phyloP scores from a whole-genome alignment of 2,797 vertebrate genomes.

The Dryobates pubescens region DNA sequence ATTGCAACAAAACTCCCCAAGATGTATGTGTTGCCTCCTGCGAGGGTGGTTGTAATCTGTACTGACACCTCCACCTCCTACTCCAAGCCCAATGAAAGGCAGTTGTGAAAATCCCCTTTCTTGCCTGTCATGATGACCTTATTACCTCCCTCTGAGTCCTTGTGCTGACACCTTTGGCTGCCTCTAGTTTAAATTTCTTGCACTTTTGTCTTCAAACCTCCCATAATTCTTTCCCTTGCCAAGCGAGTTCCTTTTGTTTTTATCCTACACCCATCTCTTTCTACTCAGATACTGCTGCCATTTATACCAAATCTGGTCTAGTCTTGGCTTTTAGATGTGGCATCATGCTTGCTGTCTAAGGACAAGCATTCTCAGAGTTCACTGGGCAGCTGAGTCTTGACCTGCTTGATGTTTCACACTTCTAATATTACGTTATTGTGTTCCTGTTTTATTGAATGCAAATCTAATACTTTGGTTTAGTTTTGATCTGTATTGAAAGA shows the following conservation, averaged over 20 bases:
- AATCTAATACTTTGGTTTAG: neutral
- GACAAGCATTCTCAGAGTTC: neutral
- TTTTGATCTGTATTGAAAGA: neutral
- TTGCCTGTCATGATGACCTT: slow-evolving; percentile 36
- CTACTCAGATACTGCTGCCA: neutral
- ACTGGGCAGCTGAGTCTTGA: neutral
- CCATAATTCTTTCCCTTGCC: slow-evolving; percentile 15
- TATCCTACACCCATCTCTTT: neutral
- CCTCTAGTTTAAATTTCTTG: slow-evolving; percentile 19
- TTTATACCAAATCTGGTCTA: neutral
- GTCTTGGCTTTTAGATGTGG: neutral
- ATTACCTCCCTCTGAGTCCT: slow-evolving; percentile 8
- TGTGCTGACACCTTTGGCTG: slow-evolving; percentile 17
- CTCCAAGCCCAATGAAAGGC: neutral
- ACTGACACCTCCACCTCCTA: slow-evolving; percentile 21
- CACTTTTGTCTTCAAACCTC: slow-evolving; percentile 21
- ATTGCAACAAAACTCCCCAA: neutral
- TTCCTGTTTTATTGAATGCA: neutral
- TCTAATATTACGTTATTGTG: neutral
- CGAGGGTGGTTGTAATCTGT: slow-evolving; percentile 15
- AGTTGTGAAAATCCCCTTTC: slow-evolving; percentile 6
- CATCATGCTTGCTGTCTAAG: neutral
- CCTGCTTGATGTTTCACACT: neutral
- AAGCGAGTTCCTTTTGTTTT: neutral
- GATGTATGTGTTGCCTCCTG: neutral